Percentiles rank a stretch among this genome's conserved stretches.
These are phyloP conservation scores for Trachops cirrhosus DNA, from an alignment of 2,797 vertebrate genomes.

Conservation along the genomic window DNA sequence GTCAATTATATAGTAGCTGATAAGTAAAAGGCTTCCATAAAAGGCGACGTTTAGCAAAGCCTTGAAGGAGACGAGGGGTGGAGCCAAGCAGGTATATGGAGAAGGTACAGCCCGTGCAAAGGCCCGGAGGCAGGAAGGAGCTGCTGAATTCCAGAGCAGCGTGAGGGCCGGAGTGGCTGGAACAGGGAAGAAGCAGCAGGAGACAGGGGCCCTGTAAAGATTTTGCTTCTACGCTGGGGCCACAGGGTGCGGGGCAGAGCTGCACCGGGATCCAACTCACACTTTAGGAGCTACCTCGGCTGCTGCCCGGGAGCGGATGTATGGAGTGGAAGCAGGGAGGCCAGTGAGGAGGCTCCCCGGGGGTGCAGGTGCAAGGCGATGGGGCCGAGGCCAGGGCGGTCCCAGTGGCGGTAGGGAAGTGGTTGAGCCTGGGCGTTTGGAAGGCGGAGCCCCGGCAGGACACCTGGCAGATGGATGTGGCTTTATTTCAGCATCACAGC, in stretches of 20 bases:
- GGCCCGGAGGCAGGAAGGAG: neutral
- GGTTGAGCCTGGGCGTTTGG: rapidly evolving
- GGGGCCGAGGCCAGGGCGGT: neutral
- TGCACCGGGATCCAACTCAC: neutral
- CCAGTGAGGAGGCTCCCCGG: neutral
- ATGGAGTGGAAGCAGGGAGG: rapidly evolving
- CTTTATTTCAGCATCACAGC: neutral
- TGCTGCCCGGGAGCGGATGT: rapidly evolving
- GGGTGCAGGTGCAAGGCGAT: rapidly evolving
- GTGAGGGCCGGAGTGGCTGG: rapidly evolving
- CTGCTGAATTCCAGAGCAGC: neutral
- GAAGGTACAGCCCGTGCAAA: neutral
- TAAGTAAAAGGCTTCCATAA: neutral
- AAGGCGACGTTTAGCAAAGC: neutral
- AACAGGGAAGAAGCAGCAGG: rapidly evolving
- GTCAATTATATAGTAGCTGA: neutral
- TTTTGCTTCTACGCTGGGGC: neutral
- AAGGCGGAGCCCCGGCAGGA: rapidly evolving
- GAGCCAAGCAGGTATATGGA: neutral
- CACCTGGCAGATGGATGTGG: rapidly evolving
- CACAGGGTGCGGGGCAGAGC: rapidly evolving
- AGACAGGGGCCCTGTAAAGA: no score
- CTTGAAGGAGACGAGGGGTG: rapidly evolving
- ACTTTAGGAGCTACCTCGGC: neutral
- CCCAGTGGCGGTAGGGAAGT: rapidly evolving